These are phyloP conservation scores for Aplysia californica DNA, from an alignment of 1,140 invertebrate species.

Conservation along the genomic window DNA sequence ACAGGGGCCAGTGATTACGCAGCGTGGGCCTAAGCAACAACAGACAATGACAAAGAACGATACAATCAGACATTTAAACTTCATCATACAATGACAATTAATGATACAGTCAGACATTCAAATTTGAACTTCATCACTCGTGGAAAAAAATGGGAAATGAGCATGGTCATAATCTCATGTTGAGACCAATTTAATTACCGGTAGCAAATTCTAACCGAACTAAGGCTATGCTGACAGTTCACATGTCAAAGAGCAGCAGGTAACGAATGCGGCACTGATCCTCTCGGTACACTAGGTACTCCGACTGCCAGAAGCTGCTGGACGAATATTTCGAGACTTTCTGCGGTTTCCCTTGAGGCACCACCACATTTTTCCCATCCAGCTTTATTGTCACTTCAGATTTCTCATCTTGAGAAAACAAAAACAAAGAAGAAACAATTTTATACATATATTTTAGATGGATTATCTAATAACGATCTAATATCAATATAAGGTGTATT, in stretches of 20 bases:
- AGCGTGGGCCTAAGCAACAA: too few relatives aligned
- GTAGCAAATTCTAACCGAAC: too few relatives aligned
- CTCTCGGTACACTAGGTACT: constrained; percentile 69
- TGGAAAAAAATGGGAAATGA: too few relatives aligned
- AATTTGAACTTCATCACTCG: too few relatives aligned
- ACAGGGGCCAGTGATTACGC: too few relatives aligned
- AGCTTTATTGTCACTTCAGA: constrained; percentile 56
- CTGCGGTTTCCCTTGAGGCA: constrained; percentile 66
- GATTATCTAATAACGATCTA: background rate
- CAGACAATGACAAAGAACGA: too few relatives aligned
- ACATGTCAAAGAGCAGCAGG: constrained; percentile 59
- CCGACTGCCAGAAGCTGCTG: constrained; percentile 66
- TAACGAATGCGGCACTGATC: constrained; percentile 67
- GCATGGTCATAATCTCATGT: too few relatives aligned
- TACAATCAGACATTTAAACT: too few relatives aligned
- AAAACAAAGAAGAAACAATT: constrained; percentile 12
- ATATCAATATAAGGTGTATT: background rate
- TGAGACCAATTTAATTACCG: too few relatives aligned
- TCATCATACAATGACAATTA: too few relatives aligned
- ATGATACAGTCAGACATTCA: too few relatives aligned
- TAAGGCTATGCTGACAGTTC: too few relatives aligned
- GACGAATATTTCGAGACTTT: constrained; percentile 34
- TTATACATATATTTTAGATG: background rate
- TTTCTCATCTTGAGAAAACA: constrained; percentile 62
- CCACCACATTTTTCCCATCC: constrained; percentile 63